phyloP scores from a whole-genome alignment of 1,140 invertebrate genomes.

The Ectropis grisescens region DNA sequence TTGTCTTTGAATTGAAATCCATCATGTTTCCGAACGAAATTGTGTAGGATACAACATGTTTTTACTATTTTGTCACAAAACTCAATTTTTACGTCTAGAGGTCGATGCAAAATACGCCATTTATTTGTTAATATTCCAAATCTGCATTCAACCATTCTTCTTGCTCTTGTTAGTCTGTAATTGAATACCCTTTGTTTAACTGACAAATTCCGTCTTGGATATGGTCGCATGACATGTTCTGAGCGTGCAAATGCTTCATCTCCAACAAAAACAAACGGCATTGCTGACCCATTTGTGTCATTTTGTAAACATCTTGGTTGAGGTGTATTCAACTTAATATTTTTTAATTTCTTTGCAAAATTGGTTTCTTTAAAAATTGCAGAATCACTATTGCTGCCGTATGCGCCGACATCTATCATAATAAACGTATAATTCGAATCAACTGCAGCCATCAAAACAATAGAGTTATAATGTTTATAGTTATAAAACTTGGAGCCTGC shows the following conservation, averaged over 20 bases:
- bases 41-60: conserved; percentile 16
- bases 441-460: conserved; percentile 44
- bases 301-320: conserved; percentile 16
- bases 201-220: conserved; percentile 18
- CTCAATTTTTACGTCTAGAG: conserved; percentile 22
- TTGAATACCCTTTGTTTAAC: conserved; percentile 35
- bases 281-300: conserved; percentile 6
- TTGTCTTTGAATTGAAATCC: not conserved
- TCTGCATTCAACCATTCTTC: conserved; percentile 45
- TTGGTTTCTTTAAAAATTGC: conserved; percentile 30
- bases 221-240: conserved; percentile 40
- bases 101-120: conserved; percentile 42
- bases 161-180: conserved; percentile 47
- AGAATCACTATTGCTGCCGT: conserved; percentile 36
- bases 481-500: conserved; percentile 52
- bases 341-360: conserved; percentile 21
- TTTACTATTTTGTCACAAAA: conserved; percentile 28
- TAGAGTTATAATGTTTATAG: conserved; percentile 56
- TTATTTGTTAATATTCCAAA: conserved; percentile 55
- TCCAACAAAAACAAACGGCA: conserved; percentile 18
- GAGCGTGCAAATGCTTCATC: conserved; percentile 41
- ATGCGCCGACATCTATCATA: conserved; percentile 38
- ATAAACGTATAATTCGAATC: conserved; percentile 47
- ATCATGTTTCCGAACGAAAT: conserved; percentile 1
- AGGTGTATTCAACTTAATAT: conserved; percentile 18